These are phyloP conservation scores for Neoarius graeffei DNA, from an alignment of 2,113 vertebrate genomes.

Conservation along the genomic window DNA sequence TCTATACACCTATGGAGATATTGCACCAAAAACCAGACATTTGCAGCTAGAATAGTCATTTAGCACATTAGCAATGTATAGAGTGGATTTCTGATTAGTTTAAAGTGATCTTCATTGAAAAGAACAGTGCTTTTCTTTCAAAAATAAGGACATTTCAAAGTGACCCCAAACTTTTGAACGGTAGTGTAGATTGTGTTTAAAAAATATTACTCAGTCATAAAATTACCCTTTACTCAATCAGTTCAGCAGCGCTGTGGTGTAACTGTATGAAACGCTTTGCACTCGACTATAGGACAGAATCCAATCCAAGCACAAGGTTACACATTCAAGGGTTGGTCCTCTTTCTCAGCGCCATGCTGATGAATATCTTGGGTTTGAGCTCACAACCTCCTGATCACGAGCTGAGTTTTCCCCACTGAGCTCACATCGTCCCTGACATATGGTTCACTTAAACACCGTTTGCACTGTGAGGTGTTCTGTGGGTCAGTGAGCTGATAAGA, in stretches of 20 bases:
- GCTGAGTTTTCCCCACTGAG: neutral
- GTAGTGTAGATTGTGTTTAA: neutral
- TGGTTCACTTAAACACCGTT: conserved; percentile 18
- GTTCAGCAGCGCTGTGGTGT: too few species aligned
- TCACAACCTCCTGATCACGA: neutral
- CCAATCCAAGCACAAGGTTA: neutral
- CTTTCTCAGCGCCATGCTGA: neutral
- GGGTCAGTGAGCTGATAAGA: conserved; percentile 29
- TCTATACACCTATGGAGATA: too few species aligned
- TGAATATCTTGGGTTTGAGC: neutral
- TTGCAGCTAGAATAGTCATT: too few species aligned
- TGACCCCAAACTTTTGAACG: too few species aligned
- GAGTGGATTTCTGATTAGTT: too few species aligned
- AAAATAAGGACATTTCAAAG: too few species aligned
- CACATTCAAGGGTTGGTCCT: neutral
- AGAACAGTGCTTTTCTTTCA: too few species aligned
- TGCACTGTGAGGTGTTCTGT: conserved; percentile 30
- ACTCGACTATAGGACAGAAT: neutral
- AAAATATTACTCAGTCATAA: neutral
- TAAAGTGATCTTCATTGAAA: too few species aligned
- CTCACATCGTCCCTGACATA: neutral
- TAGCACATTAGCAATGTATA: too few species aligned
- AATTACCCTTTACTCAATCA: too few species aligned
- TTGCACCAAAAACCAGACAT: too few species aligned
- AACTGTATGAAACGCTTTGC: too few species aligned